Evolutionary conservation across 2,888 invertebrate genomes (phyloP).

Genomic region (Dicycla oo): DNA sequence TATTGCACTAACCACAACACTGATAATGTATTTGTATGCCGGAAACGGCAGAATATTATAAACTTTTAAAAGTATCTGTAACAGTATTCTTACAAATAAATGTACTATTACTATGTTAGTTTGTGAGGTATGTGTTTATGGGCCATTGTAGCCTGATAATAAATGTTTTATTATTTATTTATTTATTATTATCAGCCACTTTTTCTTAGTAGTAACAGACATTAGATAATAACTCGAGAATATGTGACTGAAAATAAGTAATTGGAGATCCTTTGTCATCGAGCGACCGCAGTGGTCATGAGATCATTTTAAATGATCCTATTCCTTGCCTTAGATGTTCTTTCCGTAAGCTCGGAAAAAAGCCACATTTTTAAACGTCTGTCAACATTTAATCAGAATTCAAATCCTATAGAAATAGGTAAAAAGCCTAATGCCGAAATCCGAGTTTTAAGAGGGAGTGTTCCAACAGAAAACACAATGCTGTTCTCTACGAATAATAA

Average conservation of each 20-base stretch:
- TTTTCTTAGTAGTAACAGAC: neutral
- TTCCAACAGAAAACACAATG: neutral
- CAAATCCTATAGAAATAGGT: neutral
- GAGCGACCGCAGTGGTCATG: conserved; percentile 4
- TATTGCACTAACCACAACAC: too few species aligned
- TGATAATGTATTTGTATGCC: too few species aligned
- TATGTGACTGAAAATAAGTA: conserved; percentile 4
- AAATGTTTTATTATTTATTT: too few species aligned
- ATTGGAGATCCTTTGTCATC: conserved; percentile 9
- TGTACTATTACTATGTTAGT: too few species aligned
- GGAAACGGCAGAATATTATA: too few species aligned
- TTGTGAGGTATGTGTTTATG: too few species aligned
- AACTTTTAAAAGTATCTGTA: too few species aligned
- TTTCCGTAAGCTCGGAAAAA: neutral
- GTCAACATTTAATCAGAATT: neutral
- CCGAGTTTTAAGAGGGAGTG: neutral
- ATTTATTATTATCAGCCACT: too few species aligned
- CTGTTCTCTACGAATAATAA: neutral
- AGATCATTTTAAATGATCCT: conserved; percentile 8
- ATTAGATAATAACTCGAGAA: neutral
- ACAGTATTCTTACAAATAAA: too few species aligned
- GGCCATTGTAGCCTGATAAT: too few species aligned
- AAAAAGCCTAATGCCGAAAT: neutral
- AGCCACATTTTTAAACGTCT: too few species aligned
- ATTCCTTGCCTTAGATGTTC: neutral